A percentile compares a stretch with the other conserved stretches of the same genome.
Conservation (phyloP, 2,113 vertebrate genomes). For the Cyphomyrus plagiostoma region DNA sequence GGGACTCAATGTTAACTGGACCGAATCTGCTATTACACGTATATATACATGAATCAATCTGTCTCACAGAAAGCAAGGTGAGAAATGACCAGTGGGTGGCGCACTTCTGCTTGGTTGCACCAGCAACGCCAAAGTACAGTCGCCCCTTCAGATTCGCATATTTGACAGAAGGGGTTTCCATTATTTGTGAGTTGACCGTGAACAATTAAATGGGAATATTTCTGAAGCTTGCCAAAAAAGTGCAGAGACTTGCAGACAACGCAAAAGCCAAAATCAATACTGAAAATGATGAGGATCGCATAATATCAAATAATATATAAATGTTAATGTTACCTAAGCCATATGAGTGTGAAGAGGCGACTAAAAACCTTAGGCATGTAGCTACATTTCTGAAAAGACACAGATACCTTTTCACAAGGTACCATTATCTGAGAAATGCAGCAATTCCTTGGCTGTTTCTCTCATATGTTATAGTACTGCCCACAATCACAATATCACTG, state of each 20-base stretch:
- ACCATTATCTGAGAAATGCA: neutral
- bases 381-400: neutral
- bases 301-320: neutral
- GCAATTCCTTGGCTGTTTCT: neutral
- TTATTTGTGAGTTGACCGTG: too few species aligned
- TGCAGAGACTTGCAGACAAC: neutral
- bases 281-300: neutral
- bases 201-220: too few species aligned
- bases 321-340: neutral
- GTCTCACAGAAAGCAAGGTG: neutral
- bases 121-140: neutral
- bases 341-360: neutral
- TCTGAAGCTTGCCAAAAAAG: neutral
- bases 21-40: neutral
- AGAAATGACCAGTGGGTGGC: neutral
- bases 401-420: neutral
- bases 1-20: neutral
- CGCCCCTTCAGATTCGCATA: too few species aligned
- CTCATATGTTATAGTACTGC: neutral
- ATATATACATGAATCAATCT: neutral
- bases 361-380: neutral
- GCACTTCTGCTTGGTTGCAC: neutral
- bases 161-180: too few species aligned
- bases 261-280: neutral
- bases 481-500: neutral